A percentile compares a stretch with the other conserved stretches of the same genome.
Evolutionary conservation across 2,888 invertebrate genomes (phyloP).

Genomic region (Calliopum simillimum): DNA sequence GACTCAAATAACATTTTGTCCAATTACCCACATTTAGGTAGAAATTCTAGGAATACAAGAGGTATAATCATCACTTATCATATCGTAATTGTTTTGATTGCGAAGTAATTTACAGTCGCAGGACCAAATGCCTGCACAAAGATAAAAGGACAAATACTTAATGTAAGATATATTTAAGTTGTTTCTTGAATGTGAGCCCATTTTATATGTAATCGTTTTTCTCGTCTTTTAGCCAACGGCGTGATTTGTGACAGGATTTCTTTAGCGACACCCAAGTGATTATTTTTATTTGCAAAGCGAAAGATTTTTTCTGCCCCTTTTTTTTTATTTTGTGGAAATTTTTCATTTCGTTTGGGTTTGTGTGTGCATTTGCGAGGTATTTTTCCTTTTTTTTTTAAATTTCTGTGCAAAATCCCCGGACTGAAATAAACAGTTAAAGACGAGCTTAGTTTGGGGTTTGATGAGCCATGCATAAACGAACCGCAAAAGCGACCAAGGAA

Average conservation of each 20-base stretch:
- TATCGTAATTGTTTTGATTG: too few species aligned
- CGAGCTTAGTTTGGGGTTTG: conserved; percentile 31
- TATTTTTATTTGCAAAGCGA: too few species aligned
- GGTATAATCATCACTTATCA: too few species aligned
- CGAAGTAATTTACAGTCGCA: too few species aligned
- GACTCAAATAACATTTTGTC: too few species aligned
- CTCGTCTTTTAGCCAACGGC: background rate
- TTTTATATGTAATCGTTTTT: background rate
- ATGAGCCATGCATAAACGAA: conserved; percentile 20
- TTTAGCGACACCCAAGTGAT: background rate
- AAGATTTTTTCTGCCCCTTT: background rate
- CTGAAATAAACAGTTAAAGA: conserved; percentile 35
- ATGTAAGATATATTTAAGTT: background rate
- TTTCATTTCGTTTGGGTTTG: background rate
- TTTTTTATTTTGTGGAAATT: background rate
- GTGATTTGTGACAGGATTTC: conserved; percentile 9
- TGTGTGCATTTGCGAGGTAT: background rate
- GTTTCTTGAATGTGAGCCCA: background rate
- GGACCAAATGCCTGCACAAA: background rate
- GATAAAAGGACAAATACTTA: conserved; percentile 6
- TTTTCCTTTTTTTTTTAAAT: too few species aligned
- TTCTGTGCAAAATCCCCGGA: conserved; percentile 3
- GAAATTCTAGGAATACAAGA: too few species aligned
- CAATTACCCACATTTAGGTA: too few species aligned
- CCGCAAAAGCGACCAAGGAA: conserved; percentile 1